Conservation (phyloP, 2,113 vertebrate species). For the Elachura formosa region DNA sequence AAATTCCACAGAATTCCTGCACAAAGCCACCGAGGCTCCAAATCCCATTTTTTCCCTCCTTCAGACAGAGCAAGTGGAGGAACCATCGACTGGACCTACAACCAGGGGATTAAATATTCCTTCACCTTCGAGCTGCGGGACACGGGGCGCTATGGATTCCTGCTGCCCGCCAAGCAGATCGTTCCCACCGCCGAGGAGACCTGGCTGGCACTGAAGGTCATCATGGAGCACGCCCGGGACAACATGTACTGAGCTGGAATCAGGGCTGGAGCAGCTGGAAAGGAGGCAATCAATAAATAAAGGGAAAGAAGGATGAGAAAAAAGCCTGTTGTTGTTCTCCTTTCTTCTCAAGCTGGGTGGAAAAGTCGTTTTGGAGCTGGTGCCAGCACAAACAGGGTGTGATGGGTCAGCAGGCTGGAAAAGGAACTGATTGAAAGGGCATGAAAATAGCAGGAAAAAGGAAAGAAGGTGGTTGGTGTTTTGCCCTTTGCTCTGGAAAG, state of each 20-base stretch:
- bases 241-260: constrained; percentile 71
- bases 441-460: not conserved
- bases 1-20: fast-evolving
- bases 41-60: fast-evolving
- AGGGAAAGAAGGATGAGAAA: not conserved
- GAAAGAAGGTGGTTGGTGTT: not conserved
- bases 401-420: not conserved
- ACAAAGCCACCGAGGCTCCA: fast-evolving
- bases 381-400: not conserved
- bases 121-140: constrained; percentile 93
- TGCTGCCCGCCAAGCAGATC: constrained; percentile 88
- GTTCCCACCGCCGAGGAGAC: constrained; percentile 87
- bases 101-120: constrained; percentile 89
- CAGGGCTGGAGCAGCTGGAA: not conserved
- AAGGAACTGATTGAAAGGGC: not conserved
- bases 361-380: fast-evolving
- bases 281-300: not conserved
- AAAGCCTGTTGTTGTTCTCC: fast-evolving
- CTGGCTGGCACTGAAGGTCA: constrained; percentile 82
- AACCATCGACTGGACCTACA: constrained; percentile 90
- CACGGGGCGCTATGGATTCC: constrained; percentile 84
- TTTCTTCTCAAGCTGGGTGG: fast-evolving
- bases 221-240: constrained; percentile 78
- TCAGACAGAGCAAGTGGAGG: constrained; percentile 85
- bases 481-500: not conserved